These are phyloP conservation scores for Uria lomvia DNA, from an alignment of 2,113 vertebrate genomes.

Conservation along the genomic window DNA sequence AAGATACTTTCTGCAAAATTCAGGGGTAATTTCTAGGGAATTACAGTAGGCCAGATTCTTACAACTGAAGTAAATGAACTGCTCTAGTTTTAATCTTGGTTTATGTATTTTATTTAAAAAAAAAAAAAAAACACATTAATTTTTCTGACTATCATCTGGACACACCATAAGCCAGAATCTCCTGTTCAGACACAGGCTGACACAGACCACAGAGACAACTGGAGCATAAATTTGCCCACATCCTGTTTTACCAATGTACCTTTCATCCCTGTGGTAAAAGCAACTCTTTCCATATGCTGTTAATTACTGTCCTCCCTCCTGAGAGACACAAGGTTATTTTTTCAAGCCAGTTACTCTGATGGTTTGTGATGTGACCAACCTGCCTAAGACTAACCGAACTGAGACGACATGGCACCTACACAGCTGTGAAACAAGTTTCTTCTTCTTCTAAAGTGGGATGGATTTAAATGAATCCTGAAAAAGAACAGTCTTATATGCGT, in stretches of 20 bases:
- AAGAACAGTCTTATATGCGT: neutral
- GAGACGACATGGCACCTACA: neutral
- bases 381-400: neutral
- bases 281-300: conserved; percentile 9
- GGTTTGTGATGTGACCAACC: neutral
- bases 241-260: conserved; percentile 48
- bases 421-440: neutral
- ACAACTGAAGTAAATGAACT: neutral
- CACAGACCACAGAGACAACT: conserved; percentile 39
- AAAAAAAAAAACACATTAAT: neutral
- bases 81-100: neutral
- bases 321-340: neutral
- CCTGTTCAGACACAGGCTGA: conserved; percentile 9
- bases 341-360: neutral
- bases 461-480: neutral
- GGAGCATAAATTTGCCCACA: conserved; percentile 29
- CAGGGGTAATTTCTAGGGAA: neutral
- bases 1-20: neutral
- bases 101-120: neutral
- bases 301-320: conserved; percentile 15
- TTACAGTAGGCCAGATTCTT: neutral
- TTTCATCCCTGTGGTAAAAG: conserved; percentile 35
- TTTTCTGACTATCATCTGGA: conserved; percentile 12
- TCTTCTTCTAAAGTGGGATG: neutral
- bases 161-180: neutral